Base-by-base conservation (phyloP, 2,888 invertebrate species). In the Pyrrhia umbra region DNA sequence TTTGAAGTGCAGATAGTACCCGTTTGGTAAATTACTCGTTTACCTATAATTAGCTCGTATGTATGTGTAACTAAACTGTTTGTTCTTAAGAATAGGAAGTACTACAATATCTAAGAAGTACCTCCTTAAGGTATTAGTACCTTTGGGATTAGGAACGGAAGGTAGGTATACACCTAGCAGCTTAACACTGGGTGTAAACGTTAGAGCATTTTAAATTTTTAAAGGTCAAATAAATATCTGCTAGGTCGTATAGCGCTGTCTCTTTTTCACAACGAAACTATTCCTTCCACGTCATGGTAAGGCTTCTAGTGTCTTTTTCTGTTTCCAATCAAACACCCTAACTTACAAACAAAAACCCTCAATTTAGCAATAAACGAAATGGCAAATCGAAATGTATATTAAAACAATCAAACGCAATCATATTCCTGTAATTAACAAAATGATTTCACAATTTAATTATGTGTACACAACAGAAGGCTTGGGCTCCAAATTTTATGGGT, bases 401-500 rank as follows among this genome's bases (percentile, higher is more conserved):
- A 58, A 68, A 72, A 74, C 71, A 80, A 74, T 79, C 61, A 70
- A 68, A 68, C 51, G 52, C 65, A 80, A 79, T 81, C 67, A 73
- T 73, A 78, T 78, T 81, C 58, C 58, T 43, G 63, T 80, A 81
- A 79, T 82, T 78, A 81, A 72, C 69, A 67, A 56, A 79, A 81
- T 70, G 63, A 75, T 65, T 77, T 37, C 59, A 56, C 68, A 70
- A 78, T 83, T 84, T 83, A 79, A 84, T 83, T 83, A 78, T 77
- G 51, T 47, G 69, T 57, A 75, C 62, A 16, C 10, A 57, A 39
- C 50, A 55, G 59, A 58, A 55, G 57, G 65, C 46, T 57, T 18
- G 21, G 46, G 47, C 49, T 75, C 61, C 58, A 67, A 68, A 80
- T 83, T 75, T 80, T 72, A 81, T 75, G 75, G 62, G 69, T 75